Evolutionary conservation across 2,797 vertebrate species (phyloP).

Genomic region (Tenualosa ilisha): DNA sequence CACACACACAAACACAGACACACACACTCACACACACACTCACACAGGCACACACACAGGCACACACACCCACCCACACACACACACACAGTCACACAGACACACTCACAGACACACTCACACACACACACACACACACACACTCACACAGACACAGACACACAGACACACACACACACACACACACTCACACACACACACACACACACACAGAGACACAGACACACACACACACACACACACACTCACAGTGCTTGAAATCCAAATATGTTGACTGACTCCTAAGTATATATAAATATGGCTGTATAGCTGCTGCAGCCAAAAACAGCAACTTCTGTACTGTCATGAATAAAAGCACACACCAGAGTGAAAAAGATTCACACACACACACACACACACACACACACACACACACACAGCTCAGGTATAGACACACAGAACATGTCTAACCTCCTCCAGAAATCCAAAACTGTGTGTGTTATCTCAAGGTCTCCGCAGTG

Average conservation of each 20-base stretch:
- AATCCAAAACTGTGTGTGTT: slow-evolving; percentile 4
- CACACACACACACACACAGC: slow-evolving; percentile 19
- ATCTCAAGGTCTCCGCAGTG: slow-evolving; percentile 8
- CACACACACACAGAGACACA: background rate
- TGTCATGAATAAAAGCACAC: slow-evolving; percentile 16
- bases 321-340: slow-evolving; percentile 13
- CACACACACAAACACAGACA: too few species aligned
- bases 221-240: background rate
- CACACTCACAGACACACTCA: background rate
- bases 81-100: background rate
- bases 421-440: background rate
- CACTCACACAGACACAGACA: background rate
- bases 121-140: background rate
- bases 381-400: slow-evolving; percentile 22
- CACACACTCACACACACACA: background rate
- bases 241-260: background rate
- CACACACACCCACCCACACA: background rate
- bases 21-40: background rate
- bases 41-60: background rate
- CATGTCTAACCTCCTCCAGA: background rate
- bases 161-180: background rate
- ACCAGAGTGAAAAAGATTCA: slow-evolving; percentile 8
- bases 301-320: background rate
- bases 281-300: slow-evolving; percentile 24
- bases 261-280: slow-evolving; percentile 41